These are phyloP conservation scores for Brachionus calyciflorus DNA, from an alignment of 1,140 invertebrate genomes.

Conservation along the genomic window DNA sequence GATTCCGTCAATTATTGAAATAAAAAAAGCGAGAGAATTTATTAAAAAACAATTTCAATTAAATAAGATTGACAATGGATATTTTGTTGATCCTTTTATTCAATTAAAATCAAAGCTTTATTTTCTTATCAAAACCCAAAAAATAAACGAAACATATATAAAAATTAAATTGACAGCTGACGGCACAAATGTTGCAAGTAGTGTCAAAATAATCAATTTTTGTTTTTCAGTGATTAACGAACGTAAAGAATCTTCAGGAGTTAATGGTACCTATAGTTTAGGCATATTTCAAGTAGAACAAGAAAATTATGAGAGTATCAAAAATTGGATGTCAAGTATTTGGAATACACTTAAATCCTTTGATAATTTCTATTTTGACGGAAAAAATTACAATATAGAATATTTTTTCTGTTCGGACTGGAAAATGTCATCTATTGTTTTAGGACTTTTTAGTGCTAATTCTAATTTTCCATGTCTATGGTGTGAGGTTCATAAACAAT, in stretches of 20 bases:
- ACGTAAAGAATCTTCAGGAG: too few relatives aligned
- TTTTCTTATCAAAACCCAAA: conserved; percentile 7
- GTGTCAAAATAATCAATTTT: too few relatives aligned
- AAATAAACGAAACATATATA: not conserved
- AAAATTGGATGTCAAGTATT: too few relatives aligned
- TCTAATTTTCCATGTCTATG: conserved; percentile 24
- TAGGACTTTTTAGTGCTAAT: conserved; percentile 29
- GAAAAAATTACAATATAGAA: too few relatives aligned
- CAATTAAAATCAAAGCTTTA: not conserved
- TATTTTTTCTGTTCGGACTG: conserved; percentile 24
- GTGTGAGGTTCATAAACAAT: conserved; percentile 13
- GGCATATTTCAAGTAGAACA: too few relatives aligned
- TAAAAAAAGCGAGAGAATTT: not conserved
- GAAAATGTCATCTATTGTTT: conserved; percentile 7
- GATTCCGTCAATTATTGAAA: not conserved
- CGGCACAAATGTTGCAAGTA: not conserved
- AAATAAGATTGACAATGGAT: conserved; percentile 8
- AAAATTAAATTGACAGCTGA: not conserved
- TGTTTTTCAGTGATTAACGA: too few relatives aligned
- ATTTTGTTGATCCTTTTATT: not conserved
- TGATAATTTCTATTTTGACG: too few relatives aligned
- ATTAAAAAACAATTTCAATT: not conserved
- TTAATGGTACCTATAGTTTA: too few relatives aligned
- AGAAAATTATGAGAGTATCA: too few relatives aligned
- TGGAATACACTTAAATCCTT: too few relatives aligned